Percentiles rank a stretch among this genome's conserved stretches.
phyloP scores from a whole-genome alignment of 1,140 invertebrate species.

The Platyura marginata region DNA sequence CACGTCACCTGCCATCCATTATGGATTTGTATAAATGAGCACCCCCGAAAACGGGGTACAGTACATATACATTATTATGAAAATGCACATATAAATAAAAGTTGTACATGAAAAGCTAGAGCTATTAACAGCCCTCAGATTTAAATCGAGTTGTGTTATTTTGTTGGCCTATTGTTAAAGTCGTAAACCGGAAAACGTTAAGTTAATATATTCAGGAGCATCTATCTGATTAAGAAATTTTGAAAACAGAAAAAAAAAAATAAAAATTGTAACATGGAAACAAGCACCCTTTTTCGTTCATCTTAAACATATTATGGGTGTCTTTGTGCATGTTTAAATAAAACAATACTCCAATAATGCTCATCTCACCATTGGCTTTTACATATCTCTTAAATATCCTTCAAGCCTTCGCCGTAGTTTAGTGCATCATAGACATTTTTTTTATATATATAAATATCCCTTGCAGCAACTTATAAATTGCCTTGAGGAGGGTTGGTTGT shows the following conservation, averaged over 20 bases:
- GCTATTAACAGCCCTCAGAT: not conserved
- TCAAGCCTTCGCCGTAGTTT: too few species aligned
- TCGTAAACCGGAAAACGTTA: too few species aligned
- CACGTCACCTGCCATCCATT: slow-evolving; percentile 22
- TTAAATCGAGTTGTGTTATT: not conserved
- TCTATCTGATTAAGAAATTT: too few species aligned
- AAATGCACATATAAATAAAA: not conserved
- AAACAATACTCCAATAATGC: too few species aligned
- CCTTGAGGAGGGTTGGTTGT: too few species aligned
- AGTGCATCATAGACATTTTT: too few species aligned
- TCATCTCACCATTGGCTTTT: too few species aligned
- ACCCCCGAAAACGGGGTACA: not conserved
- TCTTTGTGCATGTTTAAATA: not conserved
- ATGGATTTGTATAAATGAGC: not conserved
- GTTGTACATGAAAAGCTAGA: not conserved
- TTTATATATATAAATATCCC: too few species aligned
- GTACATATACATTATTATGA: not conserved
- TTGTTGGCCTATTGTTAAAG: not conserved
- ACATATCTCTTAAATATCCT: too few species aligned
- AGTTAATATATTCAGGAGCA: too few species aligned
- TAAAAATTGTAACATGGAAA: not conserved
- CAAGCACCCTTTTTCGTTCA: not conserved
- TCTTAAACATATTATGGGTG: not conserved
- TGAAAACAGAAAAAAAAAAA: too few species aligned
- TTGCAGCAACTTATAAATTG: too few species aligned